Evolutionary conservation across 2,113 vertebrate genomes (phyloP).

Genomic region (Ardeotis arabs): DNA sequence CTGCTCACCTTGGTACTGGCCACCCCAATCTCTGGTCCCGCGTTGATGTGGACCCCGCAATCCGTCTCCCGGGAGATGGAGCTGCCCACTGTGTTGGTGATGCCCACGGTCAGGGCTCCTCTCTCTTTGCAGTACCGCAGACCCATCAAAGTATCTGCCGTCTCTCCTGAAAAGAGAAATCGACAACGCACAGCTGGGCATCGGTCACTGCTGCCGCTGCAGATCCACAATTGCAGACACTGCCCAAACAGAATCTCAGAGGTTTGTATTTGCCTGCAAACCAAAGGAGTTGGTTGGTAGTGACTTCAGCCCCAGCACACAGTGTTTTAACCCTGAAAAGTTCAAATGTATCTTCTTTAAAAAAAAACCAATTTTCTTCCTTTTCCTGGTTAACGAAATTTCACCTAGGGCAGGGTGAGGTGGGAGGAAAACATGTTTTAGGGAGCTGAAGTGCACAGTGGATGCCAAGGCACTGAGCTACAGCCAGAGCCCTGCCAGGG

Average conservation of each 20-base stretch:
- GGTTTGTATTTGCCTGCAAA: not conserved
- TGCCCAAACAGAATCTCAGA: not conserved
- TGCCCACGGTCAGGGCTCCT: slow-evolving; percentile 92
- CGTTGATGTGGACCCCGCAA: slow-evolving; percentile 97
- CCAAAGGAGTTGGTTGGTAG: not conserved
- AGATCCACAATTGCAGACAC: fast-evolving
- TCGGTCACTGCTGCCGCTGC: fast-evolving
- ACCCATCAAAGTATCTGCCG: slow-evolving; percentile 93
- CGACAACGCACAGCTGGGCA: not conserved
- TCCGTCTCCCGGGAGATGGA: slow-evolving; percentile 97
- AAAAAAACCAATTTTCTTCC: not conserved
- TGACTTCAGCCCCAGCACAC: not conserved
- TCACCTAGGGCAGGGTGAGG: not conserved
- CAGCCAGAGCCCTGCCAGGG: fast-evolving
- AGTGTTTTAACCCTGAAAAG: not conserved
- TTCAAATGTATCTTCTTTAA: not conserved
- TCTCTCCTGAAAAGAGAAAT: slow-evolving; percentile 83
- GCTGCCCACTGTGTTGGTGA: slow-evolving; percentile 98
- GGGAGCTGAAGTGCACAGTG: not conserved
- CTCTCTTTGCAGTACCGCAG: slow-evolving; percentile 94
- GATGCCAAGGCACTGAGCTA: not conserved
- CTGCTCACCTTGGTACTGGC: slow-evolving; percentile 93
- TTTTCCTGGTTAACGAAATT: not conserved
- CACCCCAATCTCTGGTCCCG: slow-evolving; percentile 95
- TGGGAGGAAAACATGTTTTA: fast-evolving